Conservation (phyloP, 2,113 vertebrate species). For the Pithys albifrons region DNA sequence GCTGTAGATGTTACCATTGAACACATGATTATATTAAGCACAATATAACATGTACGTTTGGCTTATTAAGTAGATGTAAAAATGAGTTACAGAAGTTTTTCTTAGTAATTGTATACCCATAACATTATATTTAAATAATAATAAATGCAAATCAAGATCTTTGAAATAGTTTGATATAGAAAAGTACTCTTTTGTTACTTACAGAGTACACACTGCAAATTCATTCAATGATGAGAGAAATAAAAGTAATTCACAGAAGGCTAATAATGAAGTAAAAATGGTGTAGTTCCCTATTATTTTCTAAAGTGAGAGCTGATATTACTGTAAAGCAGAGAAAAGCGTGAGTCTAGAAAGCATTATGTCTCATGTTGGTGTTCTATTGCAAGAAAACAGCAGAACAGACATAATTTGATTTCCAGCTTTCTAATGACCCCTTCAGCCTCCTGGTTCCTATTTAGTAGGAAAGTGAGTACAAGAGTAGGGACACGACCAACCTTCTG, state of each 20-base stretch:
- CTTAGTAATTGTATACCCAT: not conserved
- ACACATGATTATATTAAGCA: not conserved
- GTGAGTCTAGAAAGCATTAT: not conserved
- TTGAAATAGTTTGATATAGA: not conserved
- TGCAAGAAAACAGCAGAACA: not conserved
- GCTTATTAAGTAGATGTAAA: not conserved
- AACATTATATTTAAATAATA: not conserved
- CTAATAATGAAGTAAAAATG: not conserved
- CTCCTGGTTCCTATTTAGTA: not conserved
- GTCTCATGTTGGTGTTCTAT: not conserved
- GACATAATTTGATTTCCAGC: not conserved
- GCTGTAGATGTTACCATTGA: not conserved
- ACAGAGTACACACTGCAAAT: not conserved
- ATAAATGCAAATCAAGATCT: not conserved
- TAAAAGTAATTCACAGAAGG: not conserved
- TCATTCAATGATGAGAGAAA: not conserved
- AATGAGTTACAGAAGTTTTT: not conserved
- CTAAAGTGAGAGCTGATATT: not conserved
- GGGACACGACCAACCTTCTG: not conserved
- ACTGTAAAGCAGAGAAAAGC: not conserved
- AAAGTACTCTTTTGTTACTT: not conserved
- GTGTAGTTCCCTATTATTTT: not conserved
- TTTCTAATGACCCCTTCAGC: not conserved
- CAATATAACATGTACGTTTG: not conserved
- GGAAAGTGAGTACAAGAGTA: not conserved